Conservation (phyloP, 1,140 invertebrate species). For the Lysiphlebus fabarum region DNA sequence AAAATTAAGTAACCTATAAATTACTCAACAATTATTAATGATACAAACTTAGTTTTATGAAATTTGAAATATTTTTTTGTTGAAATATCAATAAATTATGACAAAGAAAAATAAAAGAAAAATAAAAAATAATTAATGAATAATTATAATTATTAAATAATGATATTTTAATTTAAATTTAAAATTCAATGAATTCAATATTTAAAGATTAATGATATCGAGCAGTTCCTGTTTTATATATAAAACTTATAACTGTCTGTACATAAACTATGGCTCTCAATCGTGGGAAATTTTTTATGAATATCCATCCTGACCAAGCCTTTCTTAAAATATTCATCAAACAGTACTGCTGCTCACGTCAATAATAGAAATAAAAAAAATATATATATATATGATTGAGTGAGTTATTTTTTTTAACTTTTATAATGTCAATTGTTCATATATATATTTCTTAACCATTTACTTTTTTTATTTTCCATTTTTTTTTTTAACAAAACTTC, state of each 20-base stretch:
- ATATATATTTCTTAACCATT: background rate
- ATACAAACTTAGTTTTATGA: too few relatives aligned
- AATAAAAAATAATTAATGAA: too few relatives aligned
- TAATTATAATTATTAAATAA: too few relatives aligned
- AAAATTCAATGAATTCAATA: too few relatives aligned
- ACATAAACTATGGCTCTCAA: slow-evolving; percentile 17
- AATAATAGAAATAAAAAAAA: background rate
- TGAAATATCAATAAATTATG: too few relatives aligned
- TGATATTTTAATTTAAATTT: too few relatives aligned
- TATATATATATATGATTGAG: slow-evolving; percentile 16
- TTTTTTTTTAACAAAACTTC: slow-evolving; percentile 5
- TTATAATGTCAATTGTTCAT: too few relatives aligned
- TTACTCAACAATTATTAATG: too few relatives aligned
- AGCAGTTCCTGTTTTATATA: background rate
- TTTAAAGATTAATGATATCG: background rate
- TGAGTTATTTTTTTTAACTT: slow-evolving; percentile 6
- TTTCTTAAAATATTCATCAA: background rate
- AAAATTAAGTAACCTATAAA: too few relatives aligned
- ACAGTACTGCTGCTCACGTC: background rate
- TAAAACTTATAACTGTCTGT: too few relatives aligned
- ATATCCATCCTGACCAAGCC: slow-evolving; percentile 2
- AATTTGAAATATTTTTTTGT: too few relatives aligned
- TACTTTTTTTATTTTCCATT: background rate
- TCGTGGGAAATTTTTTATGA: slow-evolving; percentile 19
- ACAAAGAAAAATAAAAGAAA: too few relatives aligned